These are phyloP conservation scores for Pseudochromis fuscus DNA, from an alignment of 2,797 vertebrate species.

Conservation along the genomic window DNA sequence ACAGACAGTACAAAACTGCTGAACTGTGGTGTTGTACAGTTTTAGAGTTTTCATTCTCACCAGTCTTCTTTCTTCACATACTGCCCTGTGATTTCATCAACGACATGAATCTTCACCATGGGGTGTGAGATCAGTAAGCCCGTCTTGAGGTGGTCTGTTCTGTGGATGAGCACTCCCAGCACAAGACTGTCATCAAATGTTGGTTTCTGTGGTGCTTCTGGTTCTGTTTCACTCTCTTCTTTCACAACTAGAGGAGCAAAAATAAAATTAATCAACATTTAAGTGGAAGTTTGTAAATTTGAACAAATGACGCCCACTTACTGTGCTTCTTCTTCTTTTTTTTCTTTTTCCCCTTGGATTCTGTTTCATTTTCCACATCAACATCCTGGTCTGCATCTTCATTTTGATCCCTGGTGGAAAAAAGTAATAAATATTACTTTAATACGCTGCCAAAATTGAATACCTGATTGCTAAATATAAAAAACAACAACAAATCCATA, in stretches of 20 bases:
- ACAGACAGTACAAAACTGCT: conserved; percentile 1
- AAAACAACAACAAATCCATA: background rate
- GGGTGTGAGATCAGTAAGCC: conserved; percentile 92
- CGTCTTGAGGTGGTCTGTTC: conserved; percentile 91
- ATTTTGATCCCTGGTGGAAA: conserved; percentile 59
- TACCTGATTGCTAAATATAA: background rate
- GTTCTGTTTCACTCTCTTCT: conserved; percentile 70
- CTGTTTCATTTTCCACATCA: conserved; percentile 79
- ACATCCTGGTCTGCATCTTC: conserved; percentile 61
- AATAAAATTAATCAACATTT: background rate
- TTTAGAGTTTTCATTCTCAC: conserved; percentile 75
- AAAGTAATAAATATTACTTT: background rate
- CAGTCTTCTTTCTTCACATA: conserved; percentile 94
- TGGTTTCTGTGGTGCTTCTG: conserved; percentile 67
- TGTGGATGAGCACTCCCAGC: conserved; percentile 92
- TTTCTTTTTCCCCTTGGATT: conserved; percentile 89
- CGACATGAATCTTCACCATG: conserved; percentile 95
- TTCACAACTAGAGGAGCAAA: conserved; percentile 57
- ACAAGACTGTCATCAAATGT: conserved; percentile 90
- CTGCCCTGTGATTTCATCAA: conserved; percentile 91
- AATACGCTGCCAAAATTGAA: conserved; percentile 64
- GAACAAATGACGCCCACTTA: conserved; percentile 19
- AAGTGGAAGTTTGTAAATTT: background rate
- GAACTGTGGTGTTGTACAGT: background rate
- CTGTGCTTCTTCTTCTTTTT: conserved; percentile 85